Percentiles rank a stretch among this genome's conserved stretches.
These are phyloP conservation scores for Gopherus evgoodei DNA, from an alignment of 2,113 vertebrate genomes.

Conservation along the genomic window DNA sequence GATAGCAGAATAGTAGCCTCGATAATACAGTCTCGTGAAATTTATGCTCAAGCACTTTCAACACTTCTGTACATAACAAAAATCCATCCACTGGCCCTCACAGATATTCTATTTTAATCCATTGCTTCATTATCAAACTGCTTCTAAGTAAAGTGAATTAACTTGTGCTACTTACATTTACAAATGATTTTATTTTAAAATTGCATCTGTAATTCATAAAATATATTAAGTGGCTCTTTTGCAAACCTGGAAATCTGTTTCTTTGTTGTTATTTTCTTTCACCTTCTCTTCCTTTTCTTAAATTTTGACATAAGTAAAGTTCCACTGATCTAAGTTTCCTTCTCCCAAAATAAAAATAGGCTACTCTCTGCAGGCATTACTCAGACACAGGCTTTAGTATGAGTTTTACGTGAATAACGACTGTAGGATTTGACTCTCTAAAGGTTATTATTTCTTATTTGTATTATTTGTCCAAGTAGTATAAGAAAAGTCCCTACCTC, in stretches of 20 bases:
- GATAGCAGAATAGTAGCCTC: slow-evolving; percentile 52
- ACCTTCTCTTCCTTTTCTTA: neutral
- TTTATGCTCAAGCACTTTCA: slow-evolving; percentile 50
- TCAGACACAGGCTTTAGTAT: neutral
- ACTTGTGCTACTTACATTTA: slow-evolving; percentile 18
- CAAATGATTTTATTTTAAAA: neutral
- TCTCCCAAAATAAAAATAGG: neutral
- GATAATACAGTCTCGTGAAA: slow-evolving; percentile 61
- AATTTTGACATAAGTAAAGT: rapidly evolving
- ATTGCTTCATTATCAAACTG: slow-evolving; percentile 68
- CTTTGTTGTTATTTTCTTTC: rapidly evolving
- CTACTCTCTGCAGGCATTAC: neutral
- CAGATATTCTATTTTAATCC: slow-evolving; percentile 69
- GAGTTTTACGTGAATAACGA: neutral
- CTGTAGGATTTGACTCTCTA: neutral
- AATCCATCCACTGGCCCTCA: slow-evolving; percentile 61
- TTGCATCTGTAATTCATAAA: neutral
- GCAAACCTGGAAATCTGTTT: neutral
- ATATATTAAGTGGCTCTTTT: neutral
- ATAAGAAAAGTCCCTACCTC: neutral
- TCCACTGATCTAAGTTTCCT: neutral
- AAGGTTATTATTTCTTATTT: neutral
- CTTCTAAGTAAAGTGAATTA: slow-evolving; percentile 59
- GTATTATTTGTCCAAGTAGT: neutral
- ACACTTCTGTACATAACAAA: slow-evolving; percentile 65